A percentile compares a stretch with the other conserved stretches of the same genome.
Evolutionary conservation across 2,888 invertebrate genomes (phyloP).

Genomic region (Sussaba pulchella): DNA sequence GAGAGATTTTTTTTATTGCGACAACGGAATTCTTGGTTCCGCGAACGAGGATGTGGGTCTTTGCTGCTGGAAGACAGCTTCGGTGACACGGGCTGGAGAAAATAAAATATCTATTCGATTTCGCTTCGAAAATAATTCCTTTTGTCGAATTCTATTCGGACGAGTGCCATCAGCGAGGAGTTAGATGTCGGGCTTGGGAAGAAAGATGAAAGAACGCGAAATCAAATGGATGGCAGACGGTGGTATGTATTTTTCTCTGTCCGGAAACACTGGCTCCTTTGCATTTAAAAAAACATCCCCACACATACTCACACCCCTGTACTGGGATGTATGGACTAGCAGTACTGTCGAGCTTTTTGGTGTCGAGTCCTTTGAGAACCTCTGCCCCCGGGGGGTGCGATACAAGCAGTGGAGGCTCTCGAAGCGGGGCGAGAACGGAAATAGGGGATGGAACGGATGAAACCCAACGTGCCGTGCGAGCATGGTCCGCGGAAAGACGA

Average conservation of each 20-base stretch:
- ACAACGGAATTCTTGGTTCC: too few species aligned
- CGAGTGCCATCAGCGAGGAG: not conserved
- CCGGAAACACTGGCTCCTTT: slow-evolving; percentile 24
- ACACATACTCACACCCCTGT: not conserved
- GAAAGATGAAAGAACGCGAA: slow-evolving; percentile 13
- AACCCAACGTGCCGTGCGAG: slow-evolving; percentile 55
- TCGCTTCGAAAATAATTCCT: slow-evolving; percentile 2
- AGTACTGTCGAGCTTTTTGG: slow-evolving; percentile 7
- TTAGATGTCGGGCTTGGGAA: not conserved
- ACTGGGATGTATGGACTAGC: not conserved
- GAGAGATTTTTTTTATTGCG: too few species aligned
- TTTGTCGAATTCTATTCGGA: not conserved
- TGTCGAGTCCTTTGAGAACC: slow-evolving; percentile 59
- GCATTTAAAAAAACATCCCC: slow-evolving; percentile 9
- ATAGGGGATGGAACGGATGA: slow-evolving; percentile 63
- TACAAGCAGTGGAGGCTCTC: slow-evolving; percentile 16
- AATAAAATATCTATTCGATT: not conserved
- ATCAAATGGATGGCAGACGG: slow-evolving; percentile 2
- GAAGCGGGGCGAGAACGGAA: slow-evolving; percentile 50
- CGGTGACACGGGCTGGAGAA: too few species aligned
- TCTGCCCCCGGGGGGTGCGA: slow-evolving; percentile 39
- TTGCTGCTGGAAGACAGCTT: too few species aligned
- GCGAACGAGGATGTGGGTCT: too few species aligned
- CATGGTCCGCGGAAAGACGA: slow-evolving; percentile 34
- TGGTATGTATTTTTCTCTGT: slow-evolving; percentile 17